Evolutionary conservation across 2,797 vertebrate species (phyloP), one percentile per base, ranked within the genome.

Genomic region (Mustela erminea): DNA sequence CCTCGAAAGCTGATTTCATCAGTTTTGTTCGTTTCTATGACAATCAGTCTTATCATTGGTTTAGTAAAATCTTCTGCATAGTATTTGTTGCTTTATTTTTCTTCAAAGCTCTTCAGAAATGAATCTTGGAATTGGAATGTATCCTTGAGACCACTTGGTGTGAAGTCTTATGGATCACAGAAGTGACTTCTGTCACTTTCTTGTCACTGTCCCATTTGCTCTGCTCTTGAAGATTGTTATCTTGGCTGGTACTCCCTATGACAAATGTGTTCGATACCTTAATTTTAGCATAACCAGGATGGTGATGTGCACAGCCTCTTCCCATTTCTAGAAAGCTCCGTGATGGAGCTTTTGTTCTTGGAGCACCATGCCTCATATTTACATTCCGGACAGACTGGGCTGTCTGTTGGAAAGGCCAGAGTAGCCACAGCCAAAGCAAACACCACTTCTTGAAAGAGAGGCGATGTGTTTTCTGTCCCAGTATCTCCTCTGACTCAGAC

Each of bases 1-100:
- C 21, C 70, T 6, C 25, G 27, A 88, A 96, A 88, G 78, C 60
- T 7, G n/a, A 35, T 91, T 80, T 94, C 74, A 35, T 74, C 25
- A 68, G 68, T 93, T 82, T 75, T 68, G 17, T 72, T 43, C 7
- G 0, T 94, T 96, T 95, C 60, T 43, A 68, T 83, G 62, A 72
- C 5, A 32, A 1, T 27, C 0, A 6, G 32, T 81, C 15, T 68
- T 86, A 21, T 11, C 56, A 32, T 74, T 14, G 43, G 23, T 58
- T 89, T 66, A 75, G 52, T 62, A 41, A 35, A 68, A 74, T 83
- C 13, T 94, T 87, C 60, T 60, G 68, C 62, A 12, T 21, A 27
- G 12, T 43, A 32, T n/a, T n/a, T 46, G 72, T 11, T 90, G 46
- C 84, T 95, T 83, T 78, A 32, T 35, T 90, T 64, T 58, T 94